Conservation (phyloP, 53 echinoderm and acorn worm genomes). For the Henricia sp. region DNA sequence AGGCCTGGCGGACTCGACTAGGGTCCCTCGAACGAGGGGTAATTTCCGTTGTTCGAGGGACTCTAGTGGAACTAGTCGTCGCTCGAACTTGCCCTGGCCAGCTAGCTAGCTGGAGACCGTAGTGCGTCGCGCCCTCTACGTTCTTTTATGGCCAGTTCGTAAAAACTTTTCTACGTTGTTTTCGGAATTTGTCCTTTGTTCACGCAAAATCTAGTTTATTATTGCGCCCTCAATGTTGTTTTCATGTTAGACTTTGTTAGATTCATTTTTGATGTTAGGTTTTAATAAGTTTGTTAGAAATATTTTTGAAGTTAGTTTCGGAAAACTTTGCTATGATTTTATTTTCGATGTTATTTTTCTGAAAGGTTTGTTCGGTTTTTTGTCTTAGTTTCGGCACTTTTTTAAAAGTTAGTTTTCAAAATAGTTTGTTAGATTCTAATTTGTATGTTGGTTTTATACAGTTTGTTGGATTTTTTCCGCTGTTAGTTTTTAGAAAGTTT, state of each 20-base stretch:
- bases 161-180: slow-evolving; percentile 14
- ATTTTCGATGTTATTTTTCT: background rate
- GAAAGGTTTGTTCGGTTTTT: background rate
- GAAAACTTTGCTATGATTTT: background rate
- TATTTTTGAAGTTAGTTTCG: no score
- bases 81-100: no score
- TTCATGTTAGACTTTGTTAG: no score
- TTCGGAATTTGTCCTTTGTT: slow-evolving; percentile 19
- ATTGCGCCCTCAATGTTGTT: background rate
- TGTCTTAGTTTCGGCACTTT: no score
- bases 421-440: background rate
- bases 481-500: background rate
- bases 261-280: no score
- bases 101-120: no score
- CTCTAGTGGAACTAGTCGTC: no score
- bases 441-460: background rate
- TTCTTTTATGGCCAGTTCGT: slow-evolving; percentile 23
- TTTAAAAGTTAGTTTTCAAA: background rate
- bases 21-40: no score
- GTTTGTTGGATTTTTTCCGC: background rate
- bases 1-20: no score
- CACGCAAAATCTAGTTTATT: no score
- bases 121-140: slow-evolving; percentile 13
- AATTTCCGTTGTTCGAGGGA: no score
- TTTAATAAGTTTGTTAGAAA: no score